Conservation (phyloP, 2,113 vertebrate species). For the Chlamydotis undulata region DNA sequence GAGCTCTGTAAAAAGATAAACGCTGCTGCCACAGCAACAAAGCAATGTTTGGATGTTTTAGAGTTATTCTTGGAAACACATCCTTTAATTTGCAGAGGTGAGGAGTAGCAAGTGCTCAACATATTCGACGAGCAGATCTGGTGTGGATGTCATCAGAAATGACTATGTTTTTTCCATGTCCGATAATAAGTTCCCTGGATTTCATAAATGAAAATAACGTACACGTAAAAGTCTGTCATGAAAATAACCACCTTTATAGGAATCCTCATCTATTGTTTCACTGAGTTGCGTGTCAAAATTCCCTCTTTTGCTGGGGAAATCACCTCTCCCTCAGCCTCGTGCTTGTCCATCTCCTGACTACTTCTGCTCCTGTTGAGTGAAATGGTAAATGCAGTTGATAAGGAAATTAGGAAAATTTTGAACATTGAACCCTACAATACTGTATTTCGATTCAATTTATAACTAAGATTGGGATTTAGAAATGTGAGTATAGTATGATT, state of each 20-base stretch:
- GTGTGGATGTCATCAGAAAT: not conserved
- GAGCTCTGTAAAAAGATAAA: not conserved
- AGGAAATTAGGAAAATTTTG: not conserved
- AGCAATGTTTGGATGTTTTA: not conserved
- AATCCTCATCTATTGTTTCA: not conserved
- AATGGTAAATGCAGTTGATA: not conserved
- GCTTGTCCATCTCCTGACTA: not conserved
- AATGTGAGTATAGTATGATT: not conserved
- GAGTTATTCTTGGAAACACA: not conserved
- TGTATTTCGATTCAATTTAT: not conserved
- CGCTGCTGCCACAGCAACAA: not conserved
- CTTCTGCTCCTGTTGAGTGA: not conserved
- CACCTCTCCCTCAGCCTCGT: not conserved
- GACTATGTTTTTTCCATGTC: not conserved
- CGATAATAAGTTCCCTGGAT: not conserved
- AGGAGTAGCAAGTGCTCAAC: not conserved
- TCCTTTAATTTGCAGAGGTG: not conserved
- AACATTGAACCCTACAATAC: not conserved
- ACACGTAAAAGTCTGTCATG: not conserved
- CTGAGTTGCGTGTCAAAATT: not conserved
- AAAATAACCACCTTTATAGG: not conserved
- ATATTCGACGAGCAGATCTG: not conserved
- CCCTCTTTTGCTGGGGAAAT: not conserved
- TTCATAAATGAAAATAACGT: not conserved
- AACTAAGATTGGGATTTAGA: not conserved